phyloP scores from a whole-genome alignment of 53 echinoderm and acorn worm genomes.

The Echinarachnius parma region DNA sequence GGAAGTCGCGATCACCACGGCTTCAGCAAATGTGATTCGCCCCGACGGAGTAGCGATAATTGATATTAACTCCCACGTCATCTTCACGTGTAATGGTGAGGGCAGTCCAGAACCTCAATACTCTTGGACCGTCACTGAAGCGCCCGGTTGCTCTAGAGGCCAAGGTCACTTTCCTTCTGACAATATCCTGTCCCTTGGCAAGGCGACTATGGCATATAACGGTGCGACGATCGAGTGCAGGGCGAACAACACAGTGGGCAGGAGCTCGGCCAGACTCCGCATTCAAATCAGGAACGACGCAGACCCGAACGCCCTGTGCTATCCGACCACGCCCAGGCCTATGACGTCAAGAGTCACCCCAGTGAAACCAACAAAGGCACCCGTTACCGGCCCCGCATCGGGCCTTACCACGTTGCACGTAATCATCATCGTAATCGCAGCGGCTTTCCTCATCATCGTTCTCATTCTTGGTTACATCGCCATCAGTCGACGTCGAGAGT shows the following conservation, averaged over 20 bases:
- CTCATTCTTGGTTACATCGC: slow-evolving; percentile 40
- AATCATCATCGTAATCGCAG: slow-evolving; percentile 31
- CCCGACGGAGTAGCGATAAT: neutral
- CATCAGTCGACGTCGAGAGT: slow-evolving; percentile 12
- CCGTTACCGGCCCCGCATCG: neutral
- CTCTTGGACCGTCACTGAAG: slow-evolving; percentile 21
- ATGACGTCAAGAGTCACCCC: neutral
- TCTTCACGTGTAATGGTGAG: neutral
- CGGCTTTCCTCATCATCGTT: slow-evolving; percentile 27
- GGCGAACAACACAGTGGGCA: slow-evolving; percentile 14
- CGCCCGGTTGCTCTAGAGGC: slow-evolving; percentile 2
- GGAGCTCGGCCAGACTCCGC: neutral
- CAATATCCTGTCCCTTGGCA: neutral
- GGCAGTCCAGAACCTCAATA: slow-evolving; percentile 11
- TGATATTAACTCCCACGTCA: neutral
- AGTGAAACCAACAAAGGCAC: neutral
- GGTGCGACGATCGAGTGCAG: slow-evolving; percentile 14
- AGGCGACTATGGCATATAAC: neutral
- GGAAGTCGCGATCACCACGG: neutral
- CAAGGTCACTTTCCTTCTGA: neutral
- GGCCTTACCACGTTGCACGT: slow-evolving; percentile 20
- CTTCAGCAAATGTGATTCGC: neutral
- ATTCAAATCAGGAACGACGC: neutral
- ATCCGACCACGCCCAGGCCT: neutral
- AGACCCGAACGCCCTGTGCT: slow-evolving; percentile 15